Percentiles rank a stretch among this genome's conserved stretches.
These are phyloP conservation scores for Vipera ursinii DNA, from an alignment of 2,797 vertebrate genomes.

Conservation along the genomic window DNA sequence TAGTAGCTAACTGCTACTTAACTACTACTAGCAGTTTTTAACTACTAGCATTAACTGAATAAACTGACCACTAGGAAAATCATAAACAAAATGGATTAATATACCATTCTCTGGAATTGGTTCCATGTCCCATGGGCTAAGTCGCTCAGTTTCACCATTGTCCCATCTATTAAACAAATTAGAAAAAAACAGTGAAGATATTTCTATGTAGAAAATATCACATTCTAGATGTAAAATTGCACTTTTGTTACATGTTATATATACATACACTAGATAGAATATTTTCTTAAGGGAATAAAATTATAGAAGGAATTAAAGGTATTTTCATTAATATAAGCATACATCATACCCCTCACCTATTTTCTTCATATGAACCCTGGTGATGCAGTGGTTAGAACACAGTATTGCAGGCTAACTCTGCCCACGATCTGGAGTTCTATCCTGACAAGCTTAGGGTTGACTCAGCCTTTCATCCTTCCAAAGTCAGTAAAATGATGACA, in stretches of 20 bases:
- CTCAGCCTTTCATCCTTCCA: neutral
- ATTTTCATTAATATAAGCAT: neutral
- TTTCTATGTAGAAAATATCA: neutral
- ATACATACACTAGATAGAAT: neutral
- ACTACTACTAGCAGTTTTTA: neutral
- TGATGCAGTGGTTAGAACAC: neutral
- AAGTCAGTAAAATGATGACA: neutral
- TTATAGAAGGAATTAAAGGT: neutral
- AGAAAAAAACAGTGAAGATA: neutral
- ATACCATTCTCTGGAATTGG: conserved; percentile 91
- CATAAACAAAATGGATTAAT: conserved; percentile 28
- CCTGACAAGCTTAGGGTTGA: neutral
- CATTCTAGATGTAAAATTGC: neutral
- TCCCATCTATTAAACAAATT: conserved; percentile 84
- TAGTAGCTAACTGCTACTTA: neutral
- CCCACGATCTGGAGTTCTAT: neutral
- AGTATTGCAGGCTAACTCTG: neutral
- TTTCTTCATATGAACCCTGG: neutral
- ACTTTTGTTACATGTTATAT: neutral
- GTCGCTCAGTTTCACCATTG: conserved; percentile 92
- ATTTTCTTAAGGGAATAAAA: neutral
- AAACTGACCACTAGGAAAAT: neutral
- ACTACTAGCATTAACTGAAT: neutral
- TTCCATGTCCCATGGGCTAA: conserved; percentile 98
- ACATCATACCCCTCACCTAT: neutral